phyloP scores from a whole-genome alignment of 1,140 invertebrate species.

The Steinernema khuongi region DNA sequence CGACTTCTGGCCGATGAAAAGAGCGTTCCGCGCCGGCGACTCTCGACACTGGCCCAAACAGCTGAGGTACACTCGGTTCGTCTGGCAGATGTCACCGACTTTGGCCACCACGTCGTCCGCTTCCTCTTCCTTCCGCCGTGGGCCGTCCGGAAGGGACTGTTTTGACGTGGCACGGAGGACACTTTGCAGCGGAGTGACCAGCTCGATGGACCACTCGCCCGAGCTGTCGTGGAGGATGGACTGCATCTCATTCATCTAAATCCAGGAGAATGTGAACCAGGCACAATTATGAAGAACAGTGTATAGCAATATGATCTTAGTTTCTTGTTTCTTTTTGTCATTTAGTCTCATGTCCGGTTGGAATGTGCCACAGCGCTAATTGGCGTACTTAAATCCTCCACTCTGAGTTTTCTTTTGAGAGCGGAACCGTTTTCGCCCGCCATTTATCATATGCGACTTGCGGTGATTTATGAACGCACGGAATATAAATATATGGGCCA shows the following conservation, averaged over 20 bases:
- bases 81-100: slow-evolving; percentile 16
- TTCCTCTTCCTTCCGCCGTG: not conserved
- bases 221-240: slow-evolving; percentile 20
- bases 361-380: too few relatives aligned
- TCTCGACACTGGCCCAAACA: slow-evolving; percentile 26
- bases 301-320: too few relatives aligned
- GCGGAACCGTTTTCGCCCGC: too few relatives aligned
- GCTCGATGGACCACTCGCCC: slow-evolving; percentile 30
- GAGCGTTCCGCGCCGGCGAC: slow-evolving; percentile 16
- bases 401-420: too few relatives aligned
- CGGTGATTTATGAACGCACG: too few relatives aligned
- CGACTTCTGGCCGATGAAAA: slow-evolving; percentile 26
- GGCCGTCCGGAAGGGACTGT: slow-evolving; percentile 10
- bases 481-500: too few relatives aligned
- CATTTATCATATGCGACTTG: too few relatives aligned
- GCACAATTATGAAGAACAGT: not conserved
- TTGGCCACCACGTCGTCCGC: not conserved
- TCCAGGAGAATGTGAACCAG: not conserved
- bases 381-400: too few relatives aligned
- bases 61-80: slow-evolving; percentile 22
- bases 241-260: slow-evolving; percentile 42
- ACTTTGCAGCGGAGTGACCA: slow-evolving; percentile 34
- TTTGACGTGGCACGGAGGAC: slow-evolving; percentile 22
- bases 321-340: too few relatives aligned
- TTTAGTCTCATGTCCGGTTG: too few relatives aligned